Conservation (phyloP, 1,140 invertebrate species). For the Drosophila leontia region DNA sequence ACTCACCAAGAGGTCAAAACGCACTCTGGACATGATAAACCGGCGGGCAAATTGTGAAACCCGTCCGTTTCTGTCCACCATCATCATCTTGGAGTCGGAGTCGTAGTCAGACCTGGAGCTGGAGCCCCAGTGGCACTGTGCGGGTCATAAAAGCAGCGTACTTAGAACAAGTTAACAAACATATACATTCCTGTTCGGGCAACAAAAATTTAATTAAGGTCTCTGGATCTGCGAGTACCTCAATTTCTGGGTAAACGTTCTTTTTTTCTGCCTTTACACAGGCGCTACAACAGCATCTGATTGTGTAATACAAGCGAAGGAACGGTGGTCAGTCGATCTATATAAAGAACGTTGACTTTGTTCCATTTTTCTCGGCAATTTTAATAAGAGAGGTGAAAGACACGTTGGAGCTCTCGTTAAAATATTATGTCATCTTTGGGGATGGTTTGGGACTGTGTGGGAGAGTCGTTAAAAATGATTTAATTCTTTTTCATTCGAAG, state of each 20-base stretch:
- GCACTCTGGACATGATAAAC: constrained; percentile 63
- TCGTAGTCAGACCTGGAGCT: neutral
- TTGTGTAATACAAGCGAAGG: constrained; percentile 53
- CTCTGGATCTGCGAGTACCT: constrained; percentile 18
- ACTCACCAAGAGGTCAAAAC: constrained; percentile 80
- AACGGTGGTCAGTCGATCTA: constrained; percentile 19
- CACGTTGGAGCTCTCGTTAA: constrained; percentile 4
- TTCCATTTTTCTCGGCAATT: constrained; percentile 8
- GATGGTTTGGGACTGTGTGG: no score
- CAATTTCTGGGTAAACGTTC: constrained; percentile 64
- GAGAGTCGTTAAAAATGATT: neutral
- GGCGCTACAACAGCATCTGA: constrained; percentile 47
- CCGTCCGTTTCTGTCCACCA: constrained; percentile 49
- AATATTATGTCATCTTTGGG: constrained; percentile 12
- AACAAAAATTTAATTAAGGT: constrained; percentile 76
- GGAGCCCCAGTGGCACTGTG: constrained; percentile 33
- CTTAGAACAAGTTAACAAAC: constrained; percentile 70
- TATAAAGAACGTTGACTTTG: constrained; percentile 65
- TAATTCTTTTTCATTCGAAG: neutral
- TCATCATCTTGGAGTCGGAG: constrained; percentile 27
- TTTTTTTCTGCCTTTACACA: constrained; percentile 13
- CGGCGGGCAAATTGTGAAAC: constrained; percentile 68
- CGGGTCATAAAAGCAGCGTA: constrained; percentile 75
- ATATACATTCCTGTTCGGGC: constrained; percentile 50
- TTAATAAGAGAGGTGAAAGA: constrained; percentile 31